Conservation (phyloP, 2,797 vertebrate species). For the Nothura maculosa region DNA sequence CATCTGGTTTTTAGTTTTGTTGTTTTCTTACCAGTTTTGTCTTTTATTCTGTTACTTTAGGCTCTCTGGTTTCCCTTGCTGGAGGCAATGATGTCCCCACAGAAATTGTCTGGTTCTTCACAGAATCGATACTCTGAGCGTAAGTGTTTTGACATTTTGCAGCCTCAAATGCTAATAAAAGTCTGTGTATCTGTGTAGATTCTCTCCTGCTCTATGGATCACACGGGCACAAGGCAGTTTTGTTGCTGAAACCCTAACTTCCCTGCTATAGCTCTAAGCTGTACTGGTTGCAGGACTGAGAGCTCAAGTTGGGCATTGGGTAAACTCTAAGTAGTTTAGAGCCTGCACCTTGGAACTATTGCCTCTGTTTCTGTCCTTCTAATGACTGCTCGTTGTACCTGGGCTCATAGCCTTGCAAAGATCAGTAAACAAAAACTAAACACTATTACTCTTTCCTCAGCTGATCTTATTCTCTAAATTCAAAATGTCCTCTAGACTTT, state of each 20-base stretch:
- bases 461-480: neutral
- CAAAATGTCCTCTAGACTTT: neutral
- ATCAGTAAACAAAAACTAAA: neutral
- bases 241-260: neutral
- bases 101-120: slow-evolving; percentile 86
- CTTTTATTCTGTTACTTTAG: slow-evolving; percentile 70
- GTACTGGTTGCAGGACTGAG: neutral
- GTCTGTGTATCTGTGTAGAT: neutral
- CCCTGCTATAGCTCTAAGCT: neutral
- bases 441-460: neutral
- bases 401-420: neutral
- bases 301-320: neutral
- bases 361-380: neutral
- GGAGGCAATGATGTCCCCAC: slow-evolving; percentile 95
- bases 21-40: neutral
- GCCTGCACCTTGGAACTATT: no score
- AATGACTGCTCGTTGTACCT: neutral
- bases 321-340: neutral
- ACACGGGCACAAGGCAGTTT: neutral
- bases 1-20: neutral
- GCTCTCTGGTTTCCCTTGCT: slow-evolving; percentile 94
- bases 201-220: neutral
- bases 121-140: slow-evolving; percentile 84
- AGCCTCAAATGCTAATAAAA: neutral
- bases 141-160: slow-evolving; percentile 68